Evolutionary conservation across 2,888 invertebrate genomes (phyloP).

Genomic region (Agonopterix heracliana): DNA sequence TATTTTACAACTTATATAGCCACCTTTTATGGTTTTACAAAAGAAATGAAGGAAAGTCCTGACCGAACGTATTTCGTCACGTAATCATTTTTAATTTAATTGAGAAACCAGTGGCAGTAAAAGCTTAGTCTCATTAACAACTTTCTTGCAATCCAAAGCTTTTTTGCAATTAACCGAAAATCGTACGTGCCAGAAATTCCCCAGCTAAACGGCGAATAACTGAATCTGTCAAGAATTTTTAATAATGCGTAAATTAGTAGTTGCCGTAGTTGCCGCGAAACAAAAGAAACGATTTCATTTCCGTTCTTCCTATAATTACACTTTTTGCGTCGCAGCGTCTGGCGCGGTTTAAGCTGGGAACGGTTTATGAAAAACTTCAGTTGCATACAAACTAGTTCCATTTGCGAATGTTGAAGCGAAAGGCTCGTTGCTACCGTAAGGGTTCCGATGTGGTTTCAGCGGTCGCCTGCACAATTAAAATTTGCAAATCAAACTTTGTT

Average conservation of each 20-base stretch:
- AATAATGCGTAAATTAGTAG: constrained; percentile 42
- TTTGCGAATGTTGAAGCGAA: constrained; percentile 42
- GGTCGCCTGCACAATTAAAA: constrained; percentile 35
- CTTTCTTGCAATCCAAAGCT: too few species aligned
- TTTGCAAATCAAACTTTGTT: constrained; percentile 29
- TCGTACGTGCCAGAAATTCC: too few species aligned
- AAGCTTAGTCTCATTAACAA: too few species aligned
- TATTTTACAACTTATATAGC: too few species aligned
- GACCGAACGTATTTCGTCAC: too few species aligned
- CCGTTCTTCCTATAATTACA: constrained; percentile 57
- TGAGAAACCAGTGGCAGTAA: too few species aligned
- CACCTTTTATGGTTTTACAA: too few species aligned
- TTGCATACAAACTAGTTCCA: constrained; percentile 55
- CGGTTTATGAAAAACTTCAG: constrained; percentile 59
- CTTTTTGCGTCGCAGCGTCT: constrained; percentile 44
- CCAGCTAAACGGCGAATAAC: neutral
- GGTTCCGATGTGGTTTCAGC: constrained; percentile 28
- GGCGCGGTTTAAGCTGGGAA: constrained; percentile 38
- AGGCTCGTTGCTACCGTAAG: constrained; percentile 22
- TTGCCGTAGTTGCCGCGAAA: constrained; percentile 24
- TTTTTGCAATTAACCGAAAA: too few species aligned
- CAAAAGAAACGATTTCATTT: constrained; percentile 46
- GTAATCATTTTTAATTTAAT: too few species aligned
- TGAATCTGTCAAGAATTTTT: constrained; percentile 35
- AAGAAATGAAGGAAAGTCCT: too few species aligned